Conservation (phyloP, 2,888 invertebrate genomes). For the Pecten maximus region DNA sequence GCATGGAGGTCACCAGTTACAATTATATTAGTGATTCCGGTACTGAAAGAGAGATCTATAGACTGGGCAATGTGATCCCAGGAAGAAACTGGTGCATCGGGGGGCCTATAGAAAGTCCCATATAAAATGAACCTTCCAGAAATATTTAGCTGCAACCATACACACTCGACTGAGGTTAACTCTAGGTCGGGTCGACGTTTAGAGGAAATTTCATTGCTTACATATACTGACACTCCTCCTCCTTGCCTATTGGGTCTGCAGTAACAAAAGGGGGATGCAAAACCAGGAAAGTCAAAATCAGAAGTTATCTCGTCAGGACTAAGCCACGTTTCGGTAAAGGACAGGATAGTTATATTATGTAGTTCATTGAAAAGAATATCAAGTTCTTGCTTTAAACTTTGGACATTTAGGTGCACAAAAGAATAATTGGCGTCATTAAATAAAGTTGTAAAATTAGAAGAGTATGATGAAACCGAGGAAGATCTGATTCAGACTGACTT, state of each 20-base stretch:
- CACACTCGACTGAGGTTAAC: not conserved
- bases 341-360: too few relatives aligned
- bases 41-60: not conserved
- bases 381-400: too few relatives aligned
- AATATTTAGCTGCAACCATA: not conserved
- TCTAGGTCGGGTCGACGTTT: not conserved
- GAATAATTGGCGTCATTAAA: too few relatives aligned
- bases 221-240: slow-evolving; percentile 10
- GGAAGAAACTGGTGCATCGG: too few relatives aligned
- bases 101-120: too few relatives aligned
- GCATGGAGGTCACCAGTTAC: too few relatives aligned
- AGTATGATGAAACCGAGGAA: too few relatives aligned
- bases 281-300: not conserved
- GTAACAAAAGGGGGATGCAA: not conserved
- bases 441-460: too few relatives aligned
- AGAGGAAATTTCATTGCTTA: not conserved
- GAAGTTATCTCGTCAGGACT: not conserved
- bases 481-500: too few relatives aligned
- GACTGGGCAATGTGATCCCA: not conserved
- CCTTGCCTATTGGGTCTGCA: not conserved
- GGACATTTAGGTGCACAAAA: too few relatives aligned
- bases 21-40: not conserved
- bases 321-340: slow-evolving; percentile 13
- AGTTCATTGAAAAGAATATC: too few relatives aligned
- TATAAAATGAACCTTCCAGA: too few relatives aligned